Conservation (phyloP, 2,888 invertebrate species). For the Sinelater perroti region DNA sequence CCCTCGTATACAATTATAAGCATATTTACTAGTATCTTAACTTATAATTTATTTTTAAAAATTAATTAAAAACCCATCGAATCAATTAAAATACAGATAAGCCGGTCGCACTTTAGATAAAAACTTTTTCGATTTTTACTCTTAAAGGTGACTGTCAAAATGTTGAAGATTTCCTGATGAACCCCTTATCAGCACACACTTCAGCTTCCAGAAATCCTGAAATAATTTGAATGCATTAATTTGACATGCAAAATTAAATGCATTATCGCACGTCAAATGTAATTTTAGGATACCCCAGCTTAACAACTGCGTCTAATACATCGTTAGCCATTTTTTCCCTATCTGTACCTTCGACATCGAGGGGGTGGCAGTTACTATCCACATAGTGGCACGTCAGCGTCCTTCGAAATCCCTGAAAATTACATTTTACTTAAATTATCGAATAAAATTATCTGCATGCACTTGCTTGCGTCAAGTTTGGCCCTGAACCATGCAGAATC, state of each 20-base stretch:
- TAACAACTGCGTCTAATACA: slow-evolving; percentile 61
- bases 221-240: slow-evolving; percentile 45
- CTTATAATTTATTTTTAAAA: no score
- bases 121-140: no score
- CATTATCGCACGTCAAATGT: slow-evolving; percentile 55
- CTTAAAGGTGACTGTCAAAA: slow-evolving; percentile 36
- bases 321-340: slow-evolving; percentile 72
- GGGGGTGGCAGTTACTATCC: slow-evolving; percentile 72
- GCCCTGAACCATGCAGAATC: slow-evolving; percentile 87
- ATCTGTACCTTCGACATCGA: slow-evolving; percentile 71
- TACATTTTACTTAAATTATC: no score
- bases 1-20: no score
- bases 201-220: slow-evolving; percentile 65
- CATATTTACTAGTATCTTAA: no score
- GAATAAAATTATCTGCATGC: not conserved
- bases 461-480: slow-evolving; percentile 73
- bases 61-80: no score
- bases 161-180: slow-evolving; percentile 51
- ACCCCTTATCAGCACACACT: slow-evolving; percentile 53
- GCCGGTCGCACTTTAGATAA: no score
- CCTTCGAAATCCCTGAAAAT: slow-evolving; percentile 72
- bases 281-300: slow-evolving; percentile 50
- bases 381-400: slow-evolving; percentile 88
- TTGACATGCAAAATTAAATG: not conserved
- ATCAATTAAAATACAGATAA: no score